A percentile compares a stretch with the other conserved stretches of the same genome.
Conservation (phyloP, 2,888 invertebrate genomes). For the Julus scanicus region DNA sequence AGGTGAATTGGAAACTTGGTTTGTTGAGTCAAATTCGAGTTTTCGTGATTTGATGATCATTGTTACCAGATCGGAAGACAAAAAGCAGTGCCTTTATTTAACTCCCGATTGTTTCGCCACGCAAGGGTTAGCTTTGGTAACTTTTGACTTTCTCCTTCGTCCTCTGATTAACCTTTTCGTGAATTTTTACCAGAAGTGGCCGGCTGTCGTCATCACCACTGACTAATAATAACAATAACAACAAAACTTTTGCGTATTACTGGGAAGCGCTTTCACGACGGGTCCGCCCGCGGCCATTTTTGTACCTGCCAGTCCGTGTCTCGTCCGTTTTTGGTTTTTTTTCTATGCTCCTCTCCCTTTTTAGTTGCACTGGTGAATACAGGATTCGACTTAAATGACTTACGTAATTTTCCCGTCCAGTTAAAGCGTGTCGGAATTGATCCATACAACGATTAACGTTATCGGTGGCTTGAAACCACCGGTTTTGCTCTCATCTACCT, state of each 20-base stretch:
- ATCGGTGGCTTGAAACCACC: not conserved
- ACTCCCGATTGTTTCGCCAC: conserved; percentile 1
- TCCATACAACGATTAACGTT: not conserved
- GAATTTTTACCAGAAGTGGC: conserved; percentile 12
- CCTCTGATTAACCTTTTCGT: conserved; percentile 2
- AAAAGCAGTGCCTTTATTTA: too few species aligned
- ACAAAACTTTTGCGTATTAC: conserved; percentile 13
- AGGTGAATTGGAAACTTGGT: too few species aligned
- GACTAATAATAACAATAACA: conserved; percentile 28
- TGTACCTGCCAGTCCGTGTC: conserved; percentile 19
- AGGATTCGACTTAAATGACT: not conserved
- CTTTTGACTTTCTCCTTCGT: conserved; percentile 11
- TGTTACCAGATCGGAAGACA: too few species aligned
- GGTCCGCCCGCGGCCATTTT: conserved; percentile 33
- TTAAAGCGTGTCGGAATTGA: too few species aligned
- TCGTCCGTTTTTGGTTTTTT: not conserved
- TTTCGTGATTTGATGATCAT: too few species aligned
- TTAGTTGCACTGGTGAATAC: not conserved
- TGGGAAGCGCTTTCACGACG: conserved; percentile 27
- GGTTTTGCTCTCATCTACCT: not conserved
- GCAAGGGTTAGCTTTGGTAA: not conserved
- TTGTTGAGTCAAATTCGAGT: too few species aligned
- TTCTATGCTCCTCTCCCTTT: not conserved
- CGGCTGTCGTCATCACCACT: conserved; percentile 33
- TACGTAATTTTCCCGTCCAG: not conserved